Evolutionary conservation across 2,888 invertebrate species (phyloP).

Genomic region (Anaspis maculata): DNA sequence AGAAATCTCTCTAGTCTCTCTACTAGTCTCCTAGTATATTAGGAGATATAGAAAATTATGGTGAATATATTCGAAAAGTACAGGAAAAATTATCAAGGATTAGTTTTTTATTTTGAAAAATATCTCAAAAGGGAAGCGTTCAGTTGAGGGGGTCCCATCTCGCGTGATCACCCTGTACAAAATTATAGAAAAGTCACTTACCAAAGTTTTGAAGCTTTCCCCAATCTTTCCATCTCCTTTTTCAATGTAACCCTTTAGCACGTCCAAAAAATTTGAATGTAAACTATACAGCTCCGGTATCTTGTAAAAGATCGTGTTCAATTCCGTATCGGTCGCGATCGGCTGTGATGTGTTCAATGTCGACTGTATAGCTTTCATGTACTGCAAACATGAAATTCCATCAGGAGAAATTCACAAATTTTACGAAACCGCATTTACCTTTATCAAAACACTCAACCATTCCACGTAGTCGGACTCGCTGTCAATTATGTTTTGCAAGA

Average conservation of each 20-base stretch:
- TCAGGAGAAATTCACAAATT: conserved; percentile 2
- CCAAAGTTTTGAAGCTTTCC: conserved; percentile 77
- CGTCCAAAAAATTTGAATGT: conserved; percentile 75
- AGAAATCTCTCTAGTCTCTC: too few species aligned
- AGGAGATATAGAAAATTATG: too few species aligned
- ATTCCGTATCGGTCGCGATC: conserved; percentile 80
- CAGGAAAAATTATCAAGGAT: too few species aligned
- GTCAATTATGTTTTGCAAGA: conserved; percentile 82
- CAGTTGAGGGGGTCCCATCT: too few species aligned
- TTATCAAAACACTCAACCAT: conserved; percentile 79
- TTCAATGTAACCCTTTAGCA: conserved; percentile 59
- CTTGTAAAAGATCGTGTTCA: conserved; percentile 86
- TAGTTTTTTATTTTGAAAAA: too few species aligned
- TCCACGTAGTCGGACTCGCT: conserved; percentile 87
- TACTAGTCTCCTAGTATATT: too few species aligned
- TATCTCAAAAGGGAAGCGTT: too few species aligned
- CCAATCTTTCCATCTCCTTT: conserved; percentile 77
- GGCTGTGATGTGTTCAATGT: conserved; percentile 82
- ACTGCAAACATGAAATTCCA: too few species aligned
- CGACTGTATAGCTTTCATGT: conserved; percentile 86
- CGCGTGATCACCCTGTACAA: too few species aligned
- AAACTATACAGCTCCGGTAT: conserved; percentile 79
- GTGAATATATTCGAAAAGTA: too few species aligned
- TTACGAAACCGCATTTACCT: conserved; percentile 47
- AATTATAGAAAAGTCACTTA: too few species aligned